Evolutionary conservation across 2,113 vertebrate species (phyloP).

Genomic region (Sula dactylatra): DNA sequence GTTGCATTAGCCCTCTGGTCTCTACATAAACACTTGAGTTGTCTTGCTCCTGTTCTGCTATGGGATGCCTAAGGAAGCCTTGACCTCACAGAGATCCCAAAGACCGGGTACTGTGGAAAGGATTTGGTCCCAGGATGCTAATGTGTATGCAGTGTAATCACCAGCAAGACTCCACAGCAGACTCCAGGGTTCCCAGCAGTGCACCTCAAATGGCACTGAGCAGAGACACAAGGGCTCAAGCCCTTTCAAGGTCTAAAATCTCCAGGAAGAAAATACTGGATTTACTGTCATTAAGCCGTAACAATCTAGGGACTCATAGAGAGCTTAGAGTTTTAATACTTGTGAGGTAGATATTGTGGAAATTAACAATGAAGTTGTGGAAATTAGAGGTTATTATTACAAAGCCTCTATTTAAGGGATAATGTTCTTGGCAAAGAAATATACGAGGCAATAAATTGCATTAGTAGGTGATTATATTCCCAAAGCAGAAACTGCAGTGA

Average conservation of each 20-base stretch:
- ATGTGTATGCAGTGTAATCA: fast-evolving
- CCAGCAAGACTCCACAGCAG: background rate
- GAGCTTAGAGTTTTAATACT: background rate
- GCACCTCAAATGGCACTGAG: background rate
- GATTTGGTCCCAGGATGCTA: background rate
- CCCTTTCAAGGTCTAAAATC: background rate
- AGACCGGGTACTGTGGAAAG: no score
- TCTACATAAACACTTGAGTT: background rate
- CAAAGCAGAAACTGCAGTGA: slow-evolving; percentile 33
- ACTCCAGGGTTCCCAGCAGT: background rate
- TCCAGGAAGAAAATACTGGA: background rate
- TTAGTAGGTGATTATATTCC: slow-evolving; percentile 57
- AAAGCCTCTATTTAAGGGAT: slow-evolving; percentile 55
- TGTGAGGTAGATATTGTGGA: background rate
- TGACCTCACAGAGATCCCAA: background rate
- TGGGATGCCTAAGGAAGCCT: background rate
- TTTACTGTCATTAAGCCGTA: background rate
- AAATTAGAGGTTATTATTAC: slow-evolving; percentile 59
- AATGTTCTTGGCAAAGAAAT: slow-evolving; percentile 60
- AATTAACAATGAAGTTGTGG: slow-evolving; percentile 46
- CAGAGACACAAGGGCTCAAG: background rate
- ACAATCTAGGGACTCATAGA: background rate
- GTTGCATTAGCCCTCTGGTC: background rate
- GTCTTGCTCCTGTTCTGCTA: background rate
- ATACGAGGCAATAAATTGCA: slow-evolving; percentile 59